Base-by-base conservation (phyloP, 2,888 invertebrate species). In the Euplexia lucipara region DNA sequence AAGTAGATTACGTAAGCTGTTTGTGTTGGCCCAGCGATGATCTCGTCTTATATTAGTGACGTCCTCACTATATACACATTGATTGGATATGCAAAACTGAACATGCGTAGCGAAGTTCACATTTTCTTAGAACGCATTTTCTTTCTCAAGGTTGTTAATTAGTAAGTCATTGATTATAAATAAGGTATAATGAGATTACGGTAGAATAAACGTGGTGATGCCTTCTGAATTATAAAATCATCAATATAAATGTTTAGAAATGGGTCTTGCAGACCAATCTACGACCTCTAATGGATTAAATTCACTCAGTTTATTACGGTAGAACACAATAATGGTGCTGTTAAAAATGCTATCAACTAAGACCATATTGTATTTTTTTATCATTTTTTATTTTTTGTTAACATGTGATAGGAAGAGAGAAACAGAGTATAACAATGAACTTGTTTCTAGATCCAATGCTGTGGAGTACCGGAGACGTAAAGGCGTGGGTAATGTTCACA, bases 401-500 rank as follows among this genome's bases (percentile, higher is more conserved):
- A 53, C 4, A 39, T 56, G 18, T 16, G 18, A 35, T 51, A 2
- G 14, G 16, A 30, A 1, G 10, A n/a, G 1, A 44, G 26, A n/a
- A 57, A 26, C 22, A 62, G 49, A 48, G n/a, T n/a, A 9, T 78
- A 41, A 69, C 49, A 9, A n/a, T 47, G 26, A 32, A 3, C 57
- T 51, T 79, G 52, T 66, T 94, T 94, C 8, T 94, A 99, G 99
- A 99, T 96, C 99, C 99, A 75, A 96, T 97, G 88, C 96, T 97
- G 83, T 99, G 99, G 99, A 97, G 97, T 82, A 95, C 96, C 16
- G 96, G 97, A 67, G 98, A 99, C 89, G 98, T 98, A 51, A 97
- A 97, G 78, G 96, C 98, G 22, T 99, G 99, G 99, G 96, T 99
- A 68, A 96, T 97, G 89, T 98, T 98, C 97, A 98, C 98, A 82